These are phyloP conservation scores for Brachypodius melanocephalos DNA, from an alignment of 2,113 vertebrate genomes.

Conservation along the genomic window DNA sequence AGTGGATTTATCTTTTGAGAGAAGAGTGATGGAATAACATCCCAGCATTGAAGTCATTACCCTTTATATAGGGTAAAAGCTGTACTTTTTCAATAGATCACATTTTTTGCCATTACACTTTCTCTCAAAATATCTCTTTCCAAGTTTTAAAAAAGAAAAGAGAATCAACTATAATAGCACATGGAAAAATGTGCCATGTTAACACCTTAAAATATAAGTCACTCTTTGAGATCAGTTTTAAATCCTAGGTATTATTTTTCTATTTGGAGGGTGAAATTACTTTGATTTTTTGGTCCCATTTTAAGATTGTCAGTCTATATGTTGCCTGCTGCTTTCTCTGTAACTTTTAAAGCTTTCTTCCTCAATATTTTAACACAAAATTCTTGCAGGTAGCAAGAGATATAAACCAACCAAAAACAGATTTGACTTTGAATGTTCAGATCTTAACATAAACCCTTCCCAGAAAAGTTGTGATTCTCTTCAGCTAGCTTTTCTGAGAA, in stretches of 20 bases:
- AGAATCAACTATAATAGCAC: background rate
- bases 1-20: background rate
- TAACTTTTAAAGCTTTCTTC: background rate
- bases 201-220: background rate
- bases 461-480: background rate
- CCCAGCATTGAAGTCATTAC: background rate
- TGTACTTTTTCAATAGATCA: background rate
- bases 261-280: background rate
- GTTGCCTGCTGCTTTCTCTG: background rate
- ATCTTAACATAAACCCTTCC: background rate
- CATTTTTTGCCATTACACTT: background rate
- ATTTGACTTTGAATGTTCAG: background rate
- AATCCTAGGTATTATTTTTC: slow-evolving; percentile 20
- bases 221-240: background rate
- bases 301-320: background rate
- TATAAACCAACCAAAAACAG: background rate
- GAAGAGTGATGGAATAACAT: background rate
- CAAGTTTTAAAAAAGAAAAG: background rate
- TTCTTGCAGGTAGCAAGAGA: background rate
- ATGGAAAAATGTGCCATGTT: background rate
- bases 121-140: background rate
- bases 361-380: background rate
- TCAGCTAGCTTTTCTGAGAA: background rate
- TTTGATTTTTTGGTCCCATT: background rate
- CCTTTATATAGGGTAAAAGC: background rate